Conservation (phyloP, 2,797 vertebrate genomes). For the Sebastes iracundus region DNA sequence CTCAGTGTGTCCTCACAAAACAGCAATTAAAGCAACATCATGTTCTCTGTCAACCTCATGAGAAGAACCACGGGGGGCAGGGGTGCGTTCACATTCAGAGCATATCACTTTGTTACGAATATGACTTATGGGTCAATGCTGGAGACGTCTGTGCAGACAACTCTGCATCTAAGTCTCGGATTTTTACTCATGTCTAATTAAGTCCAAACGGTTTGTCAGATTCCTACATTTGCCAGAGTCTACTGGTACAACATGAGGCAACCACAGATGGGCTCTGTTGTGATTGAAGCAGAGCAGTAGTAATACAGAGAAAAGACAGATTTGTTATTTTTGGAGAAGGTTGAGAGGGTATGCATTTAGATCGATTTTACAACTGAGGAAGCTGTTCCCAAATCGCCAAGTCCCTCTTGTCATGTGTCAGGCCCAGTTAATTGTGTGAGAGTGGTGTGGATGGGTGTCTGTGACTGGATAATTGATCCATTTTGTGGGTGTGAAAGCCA, state of each 20-base stretch:
- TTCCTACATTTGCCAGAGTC: conserved; percentile 18
- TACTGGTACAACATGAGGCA: conserved; percentile 4
- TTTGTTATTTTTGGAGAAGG: conserved; percentile 42
- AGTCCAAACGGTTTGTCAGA: conserved; percentile 29
- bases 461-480: conserved; percentile 75
- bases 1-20: conserved; percentile 30
- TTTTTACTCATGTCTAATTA: conserved; percentile 50
- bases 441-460: conserved; percentile 54
- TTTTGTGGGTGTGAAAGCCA: conserved; percentile 72
- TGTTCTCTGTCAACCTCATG: conserved; percentile 37
- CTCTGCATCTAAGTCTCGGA: conserved; percentile 6
- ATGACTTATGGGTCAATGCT: conserved; percentile 53
- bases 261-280: conserved; percentile 23
- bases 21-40: conserved; percentile 49
- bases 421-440: conserved; percentile 64
- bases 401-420: conserved; percentile 52
- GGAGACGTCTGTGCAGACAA: conserved; percentile 33
- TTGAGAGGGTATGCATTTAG: conserved; percentile 21
- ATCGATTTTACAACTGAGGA: conserved; percentile 52
- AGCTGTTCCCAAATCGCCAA: conserved; percentile 42
- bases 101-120: conserved; percentile 39
- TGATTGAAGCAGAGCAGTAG: conserved; percentile 2
- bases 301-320: not conserved
- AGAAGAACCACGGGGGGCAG: conserved; percentile 19
- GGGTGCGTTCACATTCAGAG: conserved; percentile 29